Evolutionary conservation across 2,113 vertebrate species (phyloP).

Genomic region (Caracal caracal): DNA sequence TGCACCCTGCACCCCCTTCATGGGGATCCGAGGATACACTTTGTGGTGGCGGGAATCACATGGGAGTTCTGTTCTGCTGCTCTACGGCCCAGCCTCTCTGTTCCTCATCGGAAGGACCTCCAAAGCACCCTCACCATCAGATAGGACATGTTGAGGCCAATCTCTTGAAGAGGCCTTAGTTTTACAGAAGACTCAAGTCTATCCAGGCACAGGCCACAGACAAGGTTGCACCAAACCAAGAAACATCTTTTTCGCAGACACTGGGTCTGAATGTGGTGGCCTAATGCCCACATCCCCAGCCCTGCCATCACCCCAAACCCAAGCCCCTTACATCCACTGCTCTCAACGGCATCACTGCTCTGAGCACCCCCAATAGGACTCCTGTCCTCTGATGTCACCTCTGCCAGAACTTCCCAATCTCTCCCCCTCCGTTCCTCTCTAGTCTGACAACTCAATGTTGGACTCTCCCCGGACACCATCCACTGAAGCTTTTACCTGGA

Average conservation of each 20-base stretch:
- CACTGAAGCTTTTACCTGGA: neutral
- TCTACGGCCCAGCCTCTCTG: neutral
- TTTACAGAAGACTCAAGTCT: neutral
- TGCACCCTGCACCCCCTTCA: neutral
- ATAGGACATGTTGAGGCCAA: neutral
- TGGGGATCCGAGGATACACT: neutral
- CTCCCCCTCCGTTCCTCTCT: neutral
- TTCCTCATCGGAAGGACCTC: neutral
- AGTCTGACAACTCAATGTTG: neutral
- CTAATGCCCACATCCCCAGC: neutral
- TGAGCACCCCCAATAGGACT: neutral
- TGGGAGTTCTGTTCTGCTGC: neutral
- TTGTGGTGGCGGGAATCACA: neutral
- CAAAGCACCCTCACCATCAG: neutral
- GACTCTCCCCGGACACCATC: neutral
- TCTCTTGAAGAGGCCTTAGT: neutral
- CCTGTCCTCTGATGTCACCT: neutral
- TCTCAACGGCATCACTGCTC: neutral
- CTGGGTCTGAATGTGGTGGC: neutral
- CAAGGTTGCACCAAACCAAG: neutral
- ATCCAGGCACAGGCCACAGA: neutral
- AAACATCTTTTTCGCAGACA: neutral
- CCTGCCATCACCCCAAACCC: neutral
- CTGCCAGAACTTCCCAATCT: neutral
- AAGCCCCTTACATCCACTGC: neutral